phyloP scores from a whole-genome alignment of 64 coral and sea anemone genomes.

The Cladopsammia gracilis region DNA sequence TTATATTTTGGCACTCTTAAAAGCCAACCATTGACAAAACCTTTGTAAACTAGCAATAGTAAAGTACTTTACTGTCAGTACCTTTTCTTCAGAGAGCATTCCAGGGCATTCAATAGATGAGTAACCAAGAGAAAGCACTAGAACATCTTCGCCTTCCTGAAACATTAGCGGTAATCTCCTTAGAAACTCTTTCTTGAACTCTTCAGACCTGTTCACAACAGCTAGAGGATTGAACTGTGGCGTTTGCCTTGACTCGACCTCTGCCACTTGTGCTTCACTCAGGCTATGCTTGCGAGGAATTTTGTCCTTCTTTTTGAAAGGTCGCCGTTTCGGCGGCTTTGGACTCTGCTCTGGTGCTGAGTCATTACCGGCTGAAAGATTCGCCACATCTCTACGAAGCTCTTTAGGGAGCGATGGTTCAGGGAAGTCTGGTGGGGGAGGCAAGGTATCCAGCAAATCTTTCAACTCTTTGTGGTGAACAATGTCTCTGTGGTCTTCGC shows the following conservation, averaged over 20 bases:
- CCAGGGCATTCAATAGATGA: conserved; percentile 76
- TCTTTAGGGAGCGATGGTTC: not conserved
- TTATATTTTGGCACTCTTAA: too few relatives aligned
- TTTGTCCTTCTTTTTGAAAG: not conserved
- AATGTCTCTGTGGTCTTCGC: not conserved
- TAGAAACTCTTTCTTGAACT: conserved; percentile 59
- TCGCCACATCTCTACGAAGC: not conserved
- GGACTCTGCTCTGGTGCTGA: conserved; percentile 22
- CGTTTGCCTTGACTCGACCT: not conserved
- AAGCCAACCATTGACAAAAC: too few relatives aligned
- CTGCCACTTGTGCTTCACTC: not conserved
- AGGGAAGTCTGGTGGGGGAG: not conserved
- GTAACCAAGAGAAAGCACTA: conserved; percentile 73
- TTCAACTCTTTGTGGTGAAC: conserved; percentile 12
- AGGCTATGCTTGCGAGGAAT: not conserved
- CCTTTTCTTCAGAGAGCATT: conserved; percentile 86
- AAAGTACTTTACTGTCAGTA: not conserved
- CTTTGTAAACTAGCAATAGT: too few relatives aligned
- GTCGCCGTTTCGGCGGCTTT: conserved; percentile 12
- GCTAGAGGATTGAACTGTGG: conserved; percentile 20
- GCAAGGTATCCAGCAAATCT: conserved; percentile 10
- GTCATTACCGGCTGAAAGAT: not conserved
- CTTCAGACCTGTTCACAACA: conserved; percentile 31
- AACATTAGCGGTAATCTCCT: conserved; percentile 30
- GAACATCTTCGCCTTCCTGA: conserved; percentile 61